These are phyloP conservation scores for Agrochola lychnidis DNA, from an alignment of 2,888 invertebrate genomes.

Conservation along the genomic window DNA sequence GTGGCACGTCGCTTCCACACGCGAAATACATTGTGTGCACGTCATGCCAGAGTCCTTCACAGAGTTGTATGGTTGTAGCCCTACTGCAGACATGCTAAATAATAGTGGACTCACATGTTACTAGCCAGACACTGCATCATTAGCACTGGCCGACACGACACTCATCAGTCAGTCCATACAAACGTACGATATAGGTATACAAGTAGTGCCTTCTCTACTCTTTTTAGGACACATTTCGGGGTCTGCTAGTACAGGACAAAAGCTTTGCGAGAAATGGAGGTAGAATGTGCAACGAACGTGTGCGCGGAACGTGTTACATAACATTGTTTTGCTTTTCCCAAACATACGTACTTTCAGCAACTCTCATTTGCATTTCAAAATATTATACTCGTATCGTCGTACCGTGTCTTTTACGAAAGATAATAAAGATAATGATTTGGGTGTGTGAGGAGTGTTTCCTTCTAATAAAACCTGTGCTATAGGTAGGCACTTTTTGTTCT, in stretches of 20 bases:
- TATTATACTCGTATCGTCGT: slow-evolving; percentile 46
- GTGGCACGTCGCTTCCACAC: slow-evolving; percentile 65
- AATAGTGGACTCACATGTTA: slow-evolving; percentile 48
- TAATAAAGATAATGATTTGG: slow-evolving; percentile 45
- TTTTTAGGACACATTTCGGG: slow-evolving; percentile 49
- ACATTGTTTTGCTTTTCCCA: slow-evolving; percentile 63
- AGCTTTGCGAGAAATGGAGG: slow-evolving; percentile 51
- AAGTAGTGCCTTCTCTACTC: slow-evolving; percentile 50
- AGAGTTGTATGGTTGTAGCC: slow-evolving; percentile 22
- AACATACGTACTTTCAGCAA: slow-evolving; percentile 55
- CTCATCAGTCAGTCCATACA: slow-evolving; percentile 37
- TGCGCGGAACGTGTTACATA: slow-evolving; percentile 57
- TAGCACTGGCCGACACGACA: slow-evolving; percentile 42
- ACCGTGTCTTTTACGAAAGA: slow-evolving; percentile 40
- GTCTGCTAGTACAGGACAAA: slow-evolving; percentile 50
- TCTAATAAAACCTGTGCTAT: slow-evolving; percentile 16
- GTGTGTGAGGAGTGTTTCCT: slow-evolving; percentile 20
- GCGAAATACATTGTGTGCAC: slow-evolving; percentile 60
- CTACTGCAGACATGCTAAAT: slow-evolving; percentile 58
- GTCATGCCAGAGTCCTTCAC: slow-evolving; percentile 57
- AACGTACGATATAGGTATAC: slow-evolving; percentile 28
- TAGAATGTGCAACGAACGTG: slow-evolving; percentile 57
- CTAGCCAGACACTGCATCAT: slow-evolving; percentile 55
- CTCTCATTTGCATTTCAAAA: slow-evolving; percentile 63
- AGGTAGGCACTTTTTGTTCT: slow-evolving; percentile 17